Conservation (phyloP, 2,797 vertebrate genomes). For the Cirrhinus mrigala region DNA sequence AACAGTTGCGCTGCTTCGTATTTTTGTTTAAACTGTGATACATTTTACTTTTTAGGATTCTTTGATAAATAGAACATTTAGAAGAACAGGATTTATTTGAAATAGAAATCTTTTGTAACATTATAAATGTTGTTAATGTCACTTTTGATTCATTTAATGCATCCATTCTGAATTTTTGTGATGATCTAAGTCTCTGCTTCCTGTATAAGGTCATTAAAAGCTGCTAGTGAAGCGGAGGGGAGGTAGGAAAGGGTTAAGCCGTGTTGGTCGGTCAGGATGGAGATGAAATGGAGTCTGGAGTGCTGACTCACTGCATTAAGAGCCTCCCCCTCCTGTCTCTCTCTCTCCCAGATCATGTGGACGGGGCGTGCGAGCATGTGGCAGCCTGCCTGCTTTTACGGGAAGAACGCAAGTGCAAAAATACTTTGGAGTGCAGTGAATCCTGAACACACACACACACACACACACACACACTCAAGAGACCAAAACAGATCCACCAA, state of each 20-base stretch:
- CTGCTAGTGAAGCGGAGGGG: not conserved
- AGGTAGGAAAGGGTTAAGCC: conserved; percentile 77
- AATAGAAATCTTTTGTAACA: not conserved
- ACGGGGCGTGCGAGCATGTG: conserved; percentile 45
- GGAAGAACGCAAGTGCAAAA: conserved; percentile 69
- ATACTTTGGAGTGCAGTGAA: conserved; percentile 37
- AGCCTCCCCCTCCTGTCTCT: conserved; percentile 70
- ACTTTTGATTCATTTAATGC: not conserved
- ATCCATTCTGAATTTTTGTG: too few relatives aligned
- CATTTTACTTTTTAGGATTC: not conserved
- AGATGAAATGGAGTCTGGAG: conserved; percentile 81
- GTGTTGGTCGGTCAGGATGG: conserved; percentile 58
- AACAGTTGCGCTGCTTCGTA: not conserved
- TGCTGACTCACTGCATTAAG: conserved; percentile 80
- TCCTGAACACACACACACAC: conserved; percentile 57
- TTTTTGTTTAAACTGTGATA: not conserved
- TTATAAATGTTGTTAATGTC: not conserved
- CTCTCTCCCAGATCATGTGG: conserved; percentile 68
- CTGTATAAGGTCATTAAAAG: not conserved
- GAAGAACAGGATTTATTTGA: not conserved
- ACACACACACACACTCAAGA: conserved; percentile 61
- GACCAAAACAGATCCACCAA: conserved; percentile 13
- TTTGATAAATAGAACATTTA: not conserved
- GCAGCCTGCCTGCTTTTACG: conserved; percentile 72
- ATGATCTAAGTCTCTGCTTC: too few relatives aligned